Evolutionary conservation across 2,113 vertebrate species (phyloP).

Genomic region (Gasterosteus aculeatus): DNA sequence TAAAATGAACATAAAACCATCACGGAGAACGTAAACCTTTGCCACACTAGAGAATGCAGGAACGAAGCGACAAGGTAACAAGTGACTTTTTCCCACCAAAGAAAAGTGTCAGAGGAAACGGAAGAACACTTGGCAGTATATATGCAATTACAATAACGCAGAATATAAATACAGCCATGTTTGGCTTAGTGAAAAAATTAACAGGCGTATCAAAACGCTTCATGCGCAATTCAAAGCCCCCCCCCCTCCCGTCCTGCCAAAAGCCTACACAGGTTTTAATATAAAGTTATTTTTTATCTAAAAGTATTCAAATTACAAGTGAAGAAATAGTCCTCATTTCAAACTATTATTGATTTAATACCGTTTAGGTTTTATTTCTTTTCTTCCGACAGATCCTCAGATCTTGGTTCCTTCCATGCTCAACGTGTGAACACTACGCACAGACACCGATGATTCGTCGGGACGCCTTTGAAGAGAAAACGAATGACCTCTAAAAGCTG

Average conservation of each 20-base stretch:
- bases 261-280: conserved; percentile 52
- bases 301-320: conserved; percentile 58
- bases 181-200: conserved; percentile 67
- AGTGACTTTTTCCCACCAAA: conserved; percentile 41
- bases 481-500: conserved; percentile 2
- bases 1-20: conserved; percentile 16
- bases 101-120: conserved; percentile 44
- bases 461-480: conserved; percentile 16
- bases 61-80: conserved; percentile 28
- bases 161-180: conserved; percentile 74
- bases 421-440: conserved; percentile 27
- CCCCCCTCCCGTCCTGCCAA: background rate
- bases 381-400: conserved; percentile 49
- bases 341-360: conserved; percentile 37
- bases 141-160: conserved; percentile 68
- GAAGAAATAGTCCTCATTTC: conserved; percentile 10
- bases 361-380: background rate
- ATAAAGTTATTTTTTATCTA: conserved; percentile 53
- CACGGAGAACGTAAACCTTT: conserved; percentile 17
- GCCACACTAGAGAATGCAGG: conserved; percentile 18
- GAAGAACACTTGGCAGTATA: conserved; percentile 77
- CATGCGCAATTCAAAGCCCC: conserved; percentile 55
- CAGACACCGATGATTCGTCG: conserved; percentile 38
- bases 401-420: conserved; percentile 65
- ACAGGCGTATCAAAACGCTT: conserved; percentile 76